Base-by-base conservation (phyloP, 2,888 invertebrate genomes). In the Exephanes ischioxanthus region DNA sequence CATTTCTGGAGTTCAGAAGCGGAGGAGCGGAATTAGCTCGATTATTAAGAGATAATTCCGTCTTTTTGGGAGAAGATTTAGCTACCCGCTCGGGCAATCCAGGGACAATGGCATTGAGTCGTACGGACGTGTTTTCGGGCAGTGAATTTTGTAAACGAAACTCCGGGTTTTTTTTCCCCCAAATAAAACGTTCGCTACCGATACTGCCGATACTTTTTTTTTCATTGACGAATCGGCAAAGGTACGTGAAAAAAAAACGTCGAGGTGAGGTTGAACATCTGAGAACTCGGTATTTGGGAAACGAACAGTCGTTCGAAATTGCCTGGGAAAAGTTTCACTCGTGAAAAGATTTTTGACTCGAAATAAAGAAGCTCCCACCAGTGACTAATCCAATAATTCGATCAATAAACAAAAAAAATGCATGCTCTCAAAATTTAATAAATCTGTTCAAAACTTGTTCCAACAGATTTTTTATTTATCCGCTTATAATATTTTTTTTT, bases 251-350 rank as follows among this genome's bases (percentile, higher is more conserved):
- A n/a, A 51, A 26, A 51, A 80, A 81, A 70, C 70, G 75, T 22
- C 45, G 19, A 67, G 77, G 67, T 76, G 79, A 75, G 83, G 78
- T 53, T 82, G 87, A 84, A 75, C 75, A 71, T 73, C 22, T 68
- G 76, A 45, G 77, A 66, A 76, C 76, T 87, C 79, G 87, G 85
- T 68, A 77, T 80, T 86, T 71, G 83, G 81, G 86, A 84, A 87
- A 71, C 45, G 45, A 14, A 45, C 14, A 45, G 14, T 14, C 3
- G 45, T 45, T 45, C 14, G 72, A 67, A 80, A 84, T 72, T 84
- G 80, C 77, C 73, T 78, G 82, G 67, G 89, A 88, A 88, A 88
- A 87, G 83, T 80, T 91, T 92, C 91, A 92, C 92, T 92, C 92
- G 90, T 88, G 77, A 91, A 92, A 91, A 26, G 26, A 26, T 26